Conservation (phyloP, 2,888 invertebrate species). For the Volucella inflata region DNA sequence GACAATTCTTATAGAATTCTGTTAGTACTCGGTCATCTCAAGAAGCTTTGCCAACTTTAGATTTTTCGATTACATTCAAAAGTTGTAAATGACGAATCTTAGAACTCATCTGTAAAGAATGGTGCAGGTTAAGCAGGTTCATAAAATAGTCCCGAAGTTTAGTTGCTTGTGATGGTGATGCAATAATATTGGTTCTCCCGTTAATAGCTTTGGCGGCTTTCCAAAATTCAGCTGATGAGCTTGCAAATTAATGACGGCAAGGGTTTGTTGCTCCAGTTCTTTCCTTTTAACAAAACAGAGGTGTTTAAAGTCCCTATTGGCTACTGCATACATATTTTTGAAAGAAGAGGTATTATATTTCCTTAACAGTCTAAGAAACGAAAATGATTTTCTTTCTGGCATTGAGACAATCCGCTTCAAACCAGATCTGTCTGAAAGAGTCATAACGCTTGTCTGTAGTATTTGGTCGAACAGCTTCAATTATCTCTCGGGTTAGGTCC, state of each 20-base stretch:
- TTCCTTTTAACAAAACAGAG: too few relatives aligned
- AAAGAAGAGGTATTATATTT: too few relatives aligned
- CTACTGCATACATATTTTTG: neutral
- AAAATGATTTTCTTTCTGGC: neutral
- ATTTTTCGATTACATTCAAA: too few relatives aligned
- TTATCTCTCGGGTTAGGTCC: neutral
- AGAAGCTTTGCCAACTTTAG: conserved; percentile 1
- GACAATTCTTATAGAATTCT: conserved; percentile 5
- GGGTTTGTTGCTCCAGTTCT: neutral
- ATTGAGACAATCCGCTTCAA: neutral
- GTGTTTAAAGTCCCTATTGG: neutral
- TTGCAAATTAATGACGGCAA: neutral
- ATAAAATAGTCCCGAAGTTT: too few relatives aligned
- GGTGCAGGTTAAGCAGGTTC: too few relatives aligned
- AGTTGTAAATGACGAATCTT: too few relatives aligned
- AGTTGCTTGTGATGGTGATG: too few relatives aligned
- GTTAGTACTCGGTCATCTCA: conserved; percentile 1
- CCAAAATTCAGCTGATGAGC: neutral
- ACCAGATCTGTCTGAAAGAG: neutral
- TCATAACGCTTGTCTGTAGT: neutral
- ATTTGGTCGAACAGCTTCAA: neutral
- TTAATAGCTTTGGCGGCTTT: too few relatives aligned
- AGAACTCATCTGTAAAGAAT: too few relatives aligned
- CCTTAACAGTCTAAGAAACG: neutral
- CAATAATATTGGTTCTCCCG: too few relatives aligned